phyloP scores from a whole-genome alignment of 2,113 vertebrate genomes.

The Dipodomys merriami region DNA sequence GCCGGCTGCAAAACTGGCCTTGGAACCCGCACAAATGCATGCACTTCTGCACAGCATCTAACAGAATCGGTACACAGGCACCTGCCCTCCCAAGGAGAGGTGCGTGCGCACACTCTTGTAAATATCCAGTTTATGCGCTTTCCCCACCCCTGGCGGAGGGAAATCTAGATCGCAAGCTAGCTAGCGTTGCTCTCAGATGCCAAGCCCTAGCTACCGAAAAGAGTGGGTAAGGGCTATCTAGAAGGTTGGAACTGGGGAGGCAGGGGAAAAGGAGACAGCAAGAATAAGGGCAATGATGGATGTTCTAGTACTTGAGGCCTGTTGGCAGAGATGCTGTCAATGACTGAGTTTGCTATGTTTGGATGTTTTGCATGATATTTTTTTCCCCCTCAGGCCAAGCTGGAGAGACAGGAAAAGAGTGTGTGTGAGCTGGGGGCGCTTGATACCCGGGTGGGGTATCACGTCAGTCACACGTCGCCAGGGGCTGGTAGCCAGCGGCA shows the following conservation, averaged over 20 bases:
- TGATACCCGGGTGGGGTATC: slow-evolving; percentile 68
- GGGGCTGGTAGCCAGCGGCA: slow-evolving; percentile 79
- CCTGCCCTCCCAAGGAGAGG: slow-evolving; percentile 55
- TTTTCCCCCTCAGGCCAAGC: neutral
- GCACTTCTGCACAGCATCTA: slow-evolving; percentile 59
- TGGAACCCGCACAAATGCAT: slow-evolving; percentile 57
- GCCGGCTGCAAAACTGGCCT: slow-evolving; percentile 62
- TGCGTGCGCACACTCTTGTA: slow-evolving; percentile 68
- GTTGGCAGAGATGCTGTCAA: slow-evolving; percentile 7
- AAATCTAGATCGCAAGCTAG: neutral
- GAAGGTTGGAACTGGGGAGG: neutral
- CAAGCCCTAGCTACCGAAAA: neutral
- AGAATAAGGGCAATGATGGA: neutral
- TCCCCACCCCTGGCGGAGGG: slow-evolving; percentile 3
- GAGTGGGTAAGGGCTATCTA: neutral
- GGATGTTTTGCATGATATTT: slow-evolving; percentile 39
- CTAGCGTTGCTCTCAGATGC: neutral
- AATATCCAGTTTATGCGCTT: slow-evolving; percentile 54
- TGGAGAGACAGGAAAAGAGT: slow-evolving; percentile 21
- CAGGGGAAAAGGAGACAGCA: neutral
- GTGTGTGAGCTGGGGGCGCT: neutral
- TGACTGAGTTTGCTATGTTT: slow-evolving; percentile 26
- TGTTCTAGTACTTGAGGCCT: neutral
- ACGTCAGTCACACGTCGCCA: slow-evolving; percentile 71
- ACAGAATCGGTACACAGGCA: slow-evolving; percentile 60